These are phyloP conservation scores for Nomada fabriciana DNA, from an alignment of 2,888 invertebrate genomes.

Conservation along the genomic window DNA sequence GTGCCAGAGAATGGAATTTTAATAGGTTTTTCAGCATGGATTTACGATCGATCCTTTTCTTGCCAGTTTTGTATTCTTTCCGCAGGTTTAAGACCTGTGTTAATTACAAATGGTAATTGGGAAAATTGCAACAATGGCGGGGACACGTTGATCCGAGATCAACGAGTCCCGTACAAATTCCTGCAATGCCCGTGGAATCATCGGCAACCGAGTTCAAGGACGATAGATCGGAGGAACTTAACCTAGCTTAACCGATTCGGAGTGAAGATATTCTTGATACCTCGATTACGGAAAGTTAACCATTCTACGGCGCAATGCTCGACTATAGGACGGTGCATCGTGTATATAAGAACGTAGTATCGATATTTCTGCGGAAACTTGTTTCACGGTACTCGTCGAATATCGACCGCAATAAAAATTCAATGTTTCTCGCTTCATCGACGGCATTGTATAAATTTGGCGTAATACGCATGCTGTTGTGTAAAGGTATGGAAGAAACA, in stretches of 20 bases:
- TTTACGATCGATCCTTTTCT: constrained; percentile 9
- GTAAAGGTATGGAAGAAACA: not conserved
- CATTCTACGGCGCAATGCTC: constrained; percentile 17
- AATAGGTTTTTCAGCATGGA: constrained; percentile 37
- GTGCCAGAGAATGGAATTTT: constrained; percentile 45
- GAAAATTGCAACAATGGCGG: constrained; percentile 18
- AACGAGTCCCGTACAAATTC: constrained; percentile 8
- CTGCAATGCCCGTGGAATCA: constrained; percentile 32
- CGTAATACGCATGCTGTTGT: not conserved
- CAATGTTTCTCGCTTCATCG: constrained; percentile 9
- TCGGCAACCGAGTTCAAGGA: constrained; percentile 66
- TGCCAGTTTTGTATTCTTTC: not conserved
- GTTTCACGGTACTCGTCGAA: constrained; percentile 20
- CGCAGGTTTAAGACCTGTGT: constrained; percentile 10
- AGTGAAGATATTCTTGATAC: constrained; percentile 42
- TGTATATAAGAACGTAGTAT: not conserved
- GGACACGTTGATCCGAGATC: constrained; percentile 18
- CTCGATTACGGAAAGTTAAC: constrained; percentile 44
- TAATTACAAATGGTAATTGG: constrained; percentile 8
- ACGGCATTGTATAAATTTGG: not conserved
- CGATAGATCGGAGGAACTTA: constrained; percentile 57
- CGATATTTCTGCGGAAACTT: constrained; percentile 25
- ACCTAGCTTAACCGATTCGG: constrained; percentile 48
- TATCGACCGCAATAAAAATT: constrained; percentile 12
- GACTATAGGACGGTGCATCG: not conserved